phyloP scores from a whole-genome alignment of 2,113 vertebrate species.

The Edolisoma coerulescens region DNA sequence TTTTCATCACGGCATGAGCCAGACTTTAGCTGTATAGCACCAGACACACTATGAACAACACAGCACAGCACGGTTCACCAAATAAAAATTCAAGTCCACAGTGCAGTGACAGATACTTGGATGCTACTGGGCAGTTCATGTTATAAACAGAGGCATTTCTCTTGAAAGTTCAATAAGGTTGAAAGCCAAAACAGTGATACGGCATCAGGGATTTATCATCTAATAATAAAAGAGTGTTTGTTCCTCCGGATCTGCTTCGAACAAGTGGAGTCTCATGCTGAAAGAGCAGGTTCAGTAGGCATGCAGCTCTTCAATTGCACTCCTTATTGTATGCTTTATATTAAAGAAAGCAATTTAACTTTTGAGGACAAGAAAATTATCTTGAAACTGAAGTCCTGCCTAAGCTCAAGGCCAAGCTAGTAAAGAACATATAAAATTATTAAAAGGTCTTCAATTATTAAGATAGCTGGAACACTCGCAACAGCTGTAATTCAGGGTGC shows the following conservation, averaged over 20 bases:
- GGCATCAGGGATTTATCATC: conserved; percentile 61
- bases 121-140: conserved; percentile 43
- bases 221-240: conserved; percentile 59
- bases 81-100: conserved; percentile 45
- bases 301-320: conserved; percentile 38
- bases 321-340: conserved; percentile 57
- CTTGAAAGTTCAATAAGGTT: conserved; percentile 55
- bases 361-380: conserved; percentile 63
- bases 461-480: background rate
- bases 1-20: background rate
- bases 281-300: conserved; percentile 34
- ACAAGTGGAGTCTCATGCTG: conserved; percentile 4
- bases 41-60: background rate
- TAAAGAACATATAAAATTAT: conserved; percentile 41
- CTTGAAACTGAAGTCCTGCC: conserved; percentile 54
- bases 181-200: conserved; percentile 51
- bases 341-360: conserved; percentile 61
- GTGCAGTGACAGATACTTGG: conserved; percentile 54
- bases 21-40: background rate
- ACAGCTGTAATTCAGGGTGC: conserved; percentile 34
- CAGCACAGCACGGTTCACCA: background rate
- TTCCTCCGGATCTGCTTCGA: conserved; percentile 31
- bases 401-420: conserved; percentile 42
- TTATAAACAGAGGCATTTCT: conserved; percentile 52
- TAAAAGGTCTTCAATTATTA: conserved; percentile 51